These are phyloP conservation scores for Tympanuchus pallidicinctus DNA, from an alignment of 2,113 vertebrate genomes.

Conservation along the genomic window DNA sequence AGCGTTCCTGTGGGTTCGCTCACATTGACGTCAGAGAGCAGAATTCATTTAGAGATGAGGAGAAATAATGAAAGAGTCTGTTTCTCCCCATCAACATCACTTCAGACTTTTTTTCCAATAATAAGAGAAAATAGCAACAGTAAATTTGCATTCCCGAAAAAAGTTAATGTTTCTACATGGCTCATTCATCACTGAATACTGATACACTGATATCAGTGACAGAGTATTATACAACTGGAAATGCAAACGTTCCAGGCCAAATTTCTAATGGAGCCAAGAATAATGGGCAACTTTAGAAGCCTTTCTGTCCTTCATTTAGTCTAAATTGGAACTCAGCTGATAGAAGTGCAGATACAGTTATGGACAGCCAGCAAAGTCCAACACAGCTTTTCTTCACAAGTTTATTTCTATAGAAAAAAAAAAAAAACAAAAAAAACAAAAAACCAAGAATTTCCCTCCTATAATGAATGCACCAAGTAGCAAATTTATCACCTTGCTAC, in stretches of 20 bases:
- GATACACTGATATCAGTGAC: neutral
- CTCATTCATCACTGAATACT: slow-evolving; percentile 7
- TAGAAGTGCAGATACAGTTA: neutral
- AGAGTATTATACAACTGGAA: slow-evolving; percentile 4
- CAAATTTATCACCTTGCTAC: neutral
- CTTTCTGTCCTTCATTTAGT: neutral
- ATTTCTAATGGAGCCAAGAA: neutral
- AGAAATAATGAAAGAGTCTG: neutral
- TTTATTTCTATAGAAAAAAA: neutral
- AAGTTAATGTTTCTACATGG: slow-evolving; percentile 12
- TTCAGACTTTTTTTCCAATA: neutral
- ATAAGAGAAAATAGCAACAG: slow-evolving; percentile 38
- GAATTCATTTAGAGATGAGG: neutral
- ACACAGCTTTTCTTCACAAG: neutral
- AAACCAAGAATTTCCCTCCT: neutral
- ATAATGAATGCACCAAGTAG: neutral
- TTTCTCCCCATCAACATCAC: neutral
- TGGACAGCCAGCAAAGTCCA: neutral
- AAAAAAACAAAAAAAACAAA: neutral
- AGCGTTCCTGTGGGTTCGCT: neutral
- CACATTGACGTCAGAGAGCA: neutral
- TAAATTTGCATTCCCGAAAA: slow-evolving; percentile 15
- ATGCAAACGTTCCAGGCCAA: neutral
- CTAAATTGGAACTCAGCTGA: neutral
- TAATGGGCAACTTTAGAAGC: neutral